Conservation (phyloP, 2,888 invertebrate species). For the Halictus ligatus region DNA sequence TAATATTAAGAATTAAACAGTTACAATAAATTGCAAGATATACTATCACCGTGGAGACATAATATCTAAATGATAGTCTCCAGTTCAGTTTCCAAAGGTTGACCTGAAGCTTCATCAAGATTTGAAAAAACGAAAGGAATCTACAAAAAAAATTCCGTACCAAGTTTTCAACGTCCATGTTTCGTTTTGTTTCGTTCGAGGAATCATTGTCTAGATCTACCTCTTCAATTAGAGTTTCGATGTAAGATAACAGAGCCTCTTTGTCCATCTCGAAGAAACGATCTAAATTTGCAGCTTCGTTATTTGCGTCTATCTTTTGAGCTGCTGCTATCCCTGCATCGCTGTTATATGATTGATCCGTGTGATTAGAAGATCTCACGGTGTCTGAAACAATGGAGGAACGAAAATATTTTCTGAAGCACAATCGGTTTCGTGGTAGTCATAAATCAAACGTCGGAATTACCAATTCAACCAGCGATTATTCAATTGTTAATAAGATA, state of each 20-base stretch:
- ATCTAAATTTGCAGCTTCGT: not conserved
- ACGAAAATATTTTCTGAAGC: not conserved
- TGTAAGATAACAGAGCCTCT: constrained; percentile 19
- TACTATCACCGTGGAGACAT: not conserved
- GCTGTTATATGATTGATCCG: too few relatives aligned
- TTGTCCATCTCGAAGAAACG: constrained; percentile 19
- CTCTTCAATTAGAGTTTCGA: constrained; percentile 23
- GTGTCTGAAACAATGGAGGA: not conserved
- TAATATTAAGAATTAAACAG: not conserved
- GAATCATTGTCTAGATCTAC: constrained; percentile 13
- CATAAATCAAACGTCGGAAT: not conserved
- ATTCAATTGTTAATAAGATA: not conserved
- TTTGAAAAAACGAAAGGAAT: not conserved
- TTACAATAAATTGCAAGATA: not conserved
- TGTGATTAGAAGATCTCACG: not conserved
- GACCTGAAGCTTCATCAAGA: not conserved
- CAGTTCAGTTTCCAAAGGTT: not conserved
- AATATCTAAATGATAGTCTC: not conserved
- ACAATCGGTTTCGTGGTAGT: not conserved
- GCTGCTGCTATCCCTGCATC: not conserved
- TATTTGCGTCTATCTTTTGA: not conserved
- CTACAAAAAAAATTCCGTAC: not conserved
- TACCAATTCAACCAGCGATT: not conserved
- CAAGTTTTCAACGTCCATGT: constrained; percentile 1
- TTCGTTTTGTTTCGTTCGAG: not conserved